A percentile compares a stretch with the other conserved stretches of the same genome.
These are phyloP conservation scores for Chloroceryle aenea DNA, from an alignment of 2,113 vertebrate species.

Conservation along the genomic window DNA sequence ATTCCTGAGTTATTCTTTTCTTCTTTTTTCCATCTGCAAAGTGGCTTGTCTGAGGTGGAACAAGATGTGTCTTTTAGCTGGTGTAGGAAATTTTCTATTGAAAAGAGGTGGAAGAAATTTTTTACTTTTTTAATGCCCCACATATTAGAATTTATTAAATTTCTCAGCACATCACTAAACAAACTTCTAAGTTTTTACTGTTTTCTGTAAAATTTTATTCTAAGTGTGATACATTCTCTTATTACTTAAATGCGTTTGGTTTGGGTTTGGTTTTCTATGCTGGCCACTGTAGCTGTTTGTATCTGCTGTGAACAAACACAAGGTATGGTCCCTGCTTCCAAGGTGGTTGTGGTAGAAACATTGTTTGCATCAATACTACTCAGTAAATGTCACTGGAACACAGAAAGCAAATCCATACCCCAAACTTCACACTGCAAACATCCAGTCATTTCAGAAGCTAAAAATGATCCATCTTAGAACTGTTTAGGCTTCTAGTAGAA, in stretches of 20 bases:
- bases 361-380: neutral
- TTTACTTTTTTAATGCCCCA: neutral
- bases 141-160: neutral
- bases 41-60: neutral
- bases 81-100: slow-evolving; percentile 36
- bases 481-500: neutral
- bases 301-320: neutral
- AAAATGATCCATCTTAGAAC: neutral
- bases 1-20: slow-evolving; percentile 11
- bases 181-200: neutral
- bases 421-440: neutral
- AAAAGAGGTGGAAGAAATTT: neutral
- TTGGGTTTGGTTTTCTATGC: neutral
- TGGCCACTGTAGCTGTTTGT: neutral
- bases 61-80: neutral
- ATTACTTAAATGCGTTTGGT: neutral
- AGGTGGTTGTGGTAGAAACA: neutral
- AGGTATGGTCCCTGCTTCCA: neutral
- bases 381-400: neutral
- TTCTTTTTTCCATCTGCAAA: slow-evolving; percentile 18
- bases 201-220: neutral
- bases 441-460: neutral
- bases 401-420: neutral
- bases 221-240: neutral
- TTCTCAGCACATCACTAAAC: neutral